Evolutionary conservation across 2,888 invertebrate species (phyloP).

Genomic region (Polydesmus complanatus): DNA sequence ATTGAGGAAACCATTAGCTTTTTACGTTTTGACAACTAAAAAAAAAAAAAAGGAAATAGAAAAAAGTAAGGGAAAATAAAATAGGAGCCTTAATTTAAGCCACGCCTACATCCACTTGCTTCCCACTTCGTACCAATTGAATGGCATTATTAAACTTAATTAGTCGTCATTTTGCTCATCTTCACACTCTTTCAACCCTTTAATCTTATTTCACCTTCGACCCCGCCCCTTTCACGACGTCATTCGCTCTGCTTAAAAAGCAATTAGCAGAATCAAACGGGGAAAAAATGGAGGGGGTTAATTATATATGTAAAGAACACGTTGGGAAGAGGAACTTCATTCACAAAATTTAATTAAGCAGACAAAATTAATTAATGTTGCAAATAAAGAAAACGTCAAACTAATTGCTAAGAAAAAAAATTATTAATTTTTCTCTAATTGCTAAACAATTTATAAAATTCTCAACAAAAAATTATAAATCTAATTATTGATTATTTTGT

Average conservation of each 20-base stretch:
- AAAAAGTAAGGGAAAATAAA: too few relatives aligned
- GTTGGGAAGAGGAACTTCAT: neutral
- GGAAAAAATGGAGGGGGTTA: neutral
- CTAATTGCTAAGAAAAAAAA: too few relatives aligned
- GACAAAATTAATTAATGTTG: neutral
- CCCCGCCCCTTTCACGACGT: neutral
- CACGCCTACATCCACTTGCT: neutral
- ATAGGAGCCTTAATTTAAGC: neutral
- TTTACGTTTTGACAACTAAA: neutral
- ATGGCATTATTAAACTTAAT: neutral
- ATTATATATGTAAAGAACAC: neutral
- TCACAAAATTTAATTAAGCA: neutral
- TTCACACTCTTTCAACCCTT: neutral
- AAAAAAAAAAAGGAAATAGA: too few relatives aligned
- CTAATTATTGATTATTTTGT: too few relatives aligned
- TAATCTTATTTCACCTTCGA: neutral
- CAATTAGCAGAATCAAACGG: neutral
- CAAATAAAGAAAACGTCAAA: neutral
- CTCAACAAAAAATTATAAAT: too few relatives aligned
- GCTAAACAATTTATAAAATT: too few relatives aligned
- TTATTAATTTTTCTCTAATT: too few relatives aligned
- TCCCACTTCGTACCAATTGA: neutral
- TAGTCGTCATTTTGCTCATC: neutral
- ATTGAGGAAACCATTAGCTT: neutral
- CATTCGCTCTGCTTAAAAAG: neutral